Percentiles rank a stretch among this genome's conserved stretches.
phyloP scores from a whole-genome alignment of 2,888 invertebrate species.

The Thymelicus lineola region DNA sequence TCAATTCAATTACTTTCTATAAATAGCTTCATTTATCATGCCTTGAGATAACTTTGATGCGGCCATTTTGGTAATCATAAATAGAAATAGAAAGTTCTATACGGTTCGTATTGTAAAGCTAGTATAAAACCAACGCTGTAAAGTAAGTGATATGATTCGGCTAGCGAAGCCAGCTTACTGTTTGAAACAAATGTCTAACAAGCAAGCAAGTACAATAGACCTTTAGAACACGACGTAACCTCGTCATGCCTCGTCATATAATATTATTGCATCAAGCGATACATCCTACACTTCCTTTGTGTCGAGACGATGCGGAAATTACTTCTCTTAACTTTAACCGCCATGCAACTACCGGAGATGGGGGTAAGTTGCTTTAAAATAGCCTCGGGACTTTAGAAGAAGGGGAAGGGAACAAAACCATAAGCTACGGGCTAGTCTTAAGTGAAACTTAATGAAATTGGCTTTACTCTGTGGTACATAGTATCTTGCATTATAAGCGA shows the following conservation, averaged over 20 bases:
- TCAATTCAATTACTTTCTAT: background rate
- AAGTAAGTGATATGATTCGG: no score
- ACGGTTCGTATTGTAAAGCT: no score
- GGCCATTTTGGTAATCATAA: background rate
- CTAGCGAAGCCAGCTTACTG: no score
- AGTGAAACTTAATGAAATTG: slow-evolving; percentile 12
- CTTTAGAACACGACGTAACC: background rate
- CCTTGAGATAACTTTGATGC: background rate
- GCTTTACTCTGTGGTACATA: background rate
- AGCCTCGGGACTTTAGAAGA: slow-evolving; percentile 1
- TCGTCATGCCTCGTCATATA: slow-evolving; percentile 16
- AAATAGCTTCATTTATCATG: background rate
- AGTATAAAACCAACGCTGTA: no score
- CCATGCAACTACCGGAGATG: slow-evolving; percentile 22
- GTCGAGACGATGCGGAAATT: slow-evolving; percentile 63
- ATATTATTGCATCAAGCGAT: slow-evolving; percentile 19
- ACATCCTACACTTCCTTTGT: slow-evolving; percentile 30
- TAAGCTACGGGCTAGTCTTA: slow-evolving; percentile 8
- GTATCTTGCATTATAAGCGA: background rate
- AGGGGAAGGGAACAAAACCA: slow-evolving; percentile 12
- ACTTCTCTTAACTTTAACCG: slow-evolving; percentile 57
- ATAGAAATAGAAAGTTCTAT: background rate
- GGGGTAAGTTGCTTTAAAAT: slow-evolving; percentile 16
- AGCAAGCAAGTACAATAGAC: background rate
- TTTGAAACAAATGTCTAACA: no score